A percentile compares a stretch with the other conserved stretches of the same genome.
phyloP scores from a whole-genome alignment of 2,888 invertebrate species.

The Matsumyia berberina region DNA sequence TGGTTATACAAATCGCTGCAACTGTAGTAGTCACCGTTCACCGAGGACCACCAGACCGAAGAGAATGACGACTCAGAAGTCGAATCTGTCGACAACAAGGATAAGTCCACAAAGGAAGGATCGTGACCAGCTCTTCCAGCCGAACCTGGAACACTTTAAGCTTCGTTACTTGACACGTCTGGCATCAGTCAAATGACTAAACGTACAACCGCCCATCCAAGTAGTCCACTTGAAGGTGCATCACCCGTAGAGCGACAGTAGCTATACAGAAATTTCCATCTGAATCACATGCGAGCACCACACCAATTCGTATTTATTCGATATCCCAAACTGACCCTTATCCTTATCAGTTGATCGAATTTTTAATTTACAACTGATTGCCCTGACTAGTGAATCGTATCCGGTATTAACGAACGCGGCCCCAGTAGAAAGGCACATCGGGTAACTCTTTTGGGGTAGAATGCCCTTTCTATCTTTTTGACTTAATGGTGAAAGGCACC shows the following conservation, averaged over 20 bases:
- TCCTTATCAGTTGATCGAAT: no score
- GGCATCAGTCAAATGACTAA: slow-evolving; percentile 96
- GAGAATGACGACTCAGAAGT: slow-evolving; percentile 84
- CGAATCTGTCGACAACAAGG: slow-evolving; percentile 77
- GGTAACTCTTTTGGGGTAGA: no score
- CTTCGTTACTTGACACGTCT: slow-evolving; percentile 95
- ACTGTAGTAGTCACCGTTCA: slow-evolving; percentile 69
- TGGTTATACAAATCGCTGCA: slow-evolving; percentile 83
- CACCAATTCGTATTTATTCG: no score
- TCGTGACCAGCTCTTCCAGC: slow-evolving; percentile 93
- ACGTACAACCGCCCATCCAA: slow-evolving; percentile 94
- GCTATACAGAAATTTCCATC: slow-evolving; percentile 74
- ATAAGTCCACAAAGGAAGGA: slow-evolving; percentile 89
- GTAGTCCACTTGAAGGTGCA: slow-evolving; percentile 78
- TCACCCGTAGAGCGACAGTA: slow-evolving; percentile 33
- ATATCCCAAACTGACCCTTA: no score
- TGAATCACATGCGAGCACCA: slow-evolving; percentile 70
- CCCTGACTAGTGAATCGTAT: no score
- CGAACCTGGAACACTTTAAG: slow-evolving; percentile 95
- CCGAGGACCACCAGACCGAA: slow-evolving; percentile 79
- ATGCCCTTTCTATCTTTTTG: no score
- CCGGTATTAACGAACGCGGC: no score
- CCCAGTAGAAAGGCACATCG: no score
- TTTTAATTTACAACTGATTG: no score
- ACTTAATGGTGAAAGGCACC: no score